Conservation (phyloP, 1,140 invertebrate species). For the Drusus annulatus region DNA sequence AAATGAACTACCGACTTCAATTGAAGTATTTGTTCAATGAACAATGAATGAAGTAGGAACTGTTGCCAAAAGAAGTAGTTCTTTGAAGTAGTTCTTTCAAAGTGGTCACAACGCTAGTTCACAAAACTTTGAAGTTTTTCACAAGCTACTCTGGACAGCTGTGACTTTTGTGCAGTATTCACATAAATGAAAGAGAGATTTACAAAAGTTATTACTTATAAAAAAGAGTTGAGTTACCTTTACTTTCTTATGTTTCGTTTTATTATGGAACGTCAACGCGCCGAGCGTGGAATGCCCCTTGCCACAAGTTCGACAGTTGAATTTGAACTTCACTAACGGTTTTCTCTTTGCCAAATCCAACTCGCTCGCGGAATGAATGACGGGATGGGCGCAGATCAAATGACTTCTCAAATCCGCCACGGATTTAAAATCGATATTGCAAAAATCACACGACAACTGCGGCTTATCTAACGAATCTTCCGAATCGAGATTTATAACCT, state of each 20-base stretch:
- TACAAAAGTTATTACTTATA: too few species aligned
- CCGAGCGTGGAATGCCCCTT: constrained; percentile 43
- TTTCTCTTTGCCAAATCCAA: constrained; percentile 14
- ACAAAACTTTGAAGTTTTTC: too few species aligned
- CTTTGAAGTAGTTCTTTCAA: too few species aligned
- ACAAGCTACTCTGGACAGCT: too few species aligned
- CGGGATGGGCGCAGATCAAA: neutral
- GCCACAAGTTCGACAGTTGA: constrained; percentile 44
- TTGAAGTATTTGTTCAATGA: too few species aligned
- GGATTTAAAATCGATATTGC: constrained; percentile 4
- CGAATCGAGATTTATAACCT: constrained; percentile 6
- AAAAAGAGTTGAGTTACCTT: neutral
- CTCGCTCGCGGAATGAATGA: neutral
- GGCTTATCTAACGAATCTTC: neutral
- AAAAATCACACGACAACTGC: neutral
- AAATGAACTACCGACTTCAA: too few species aligned
- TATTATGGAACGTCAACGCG: constrained; percentile 31
- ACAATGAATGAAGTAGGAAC: too few species aligned
- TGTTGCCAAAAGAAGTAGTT: too few species aligned
- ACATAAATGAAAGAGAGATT: too few species aligned
- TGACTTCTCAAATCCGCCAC: constrained; percentile 10
- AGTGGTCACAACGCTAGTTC: too few species aligned
- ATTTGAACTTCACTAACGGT: constrained; percentile 39
- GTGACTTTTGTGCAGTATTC: too few species aligned
- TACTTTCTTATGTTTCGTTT: constrained; percentile 42